Evolutionary conservation across 2,113 vertebrate genomes (phyloP).

Genomic region (Nycticorax nycticorax): DNA sequence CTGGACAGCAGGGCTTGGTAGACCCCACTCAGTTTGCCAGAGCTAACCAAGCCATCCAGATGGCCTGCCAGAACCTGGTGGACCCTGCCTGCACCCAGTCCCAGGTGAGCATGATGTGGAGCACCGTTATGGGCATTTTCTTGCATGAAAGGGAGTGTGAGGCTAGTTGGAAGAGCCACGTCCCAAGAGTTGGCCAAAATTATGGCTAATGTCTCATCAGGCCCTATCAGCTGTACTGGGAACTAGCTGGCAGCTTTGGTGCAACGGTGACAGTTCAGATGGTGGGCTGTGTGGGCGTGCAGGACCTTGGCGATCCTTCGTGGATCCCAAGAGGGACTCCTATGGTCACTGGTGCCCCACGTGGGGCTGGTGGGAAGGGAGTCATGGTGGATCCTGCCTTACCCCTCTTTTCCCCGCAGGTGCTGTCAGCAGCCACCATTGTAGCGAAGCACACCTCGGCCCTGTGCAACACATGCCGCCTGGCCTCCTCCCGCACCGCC

Average conservation of each 20-base stretch:
- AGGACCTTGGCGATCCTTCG: neutral
- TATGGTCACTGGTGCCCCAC: neutral
- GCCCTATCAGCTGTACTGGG: neutral
- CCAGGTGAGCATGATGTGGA: conserved; percentile 75
- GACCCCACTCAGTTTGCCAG: conserved; percentile 92
- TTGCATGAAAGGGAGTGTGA: neutral
- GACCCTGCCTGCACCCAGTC: conserved; percentile 92
- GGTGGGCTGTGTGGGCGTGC: fast-evolving
- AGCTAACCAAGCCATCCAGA: conserved; percentile 93
- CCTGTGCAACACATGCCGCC: conserved; percentile 93
- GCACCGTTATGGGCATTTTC: neutral
- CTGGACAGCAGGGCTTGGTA: conserved; percentile 90
- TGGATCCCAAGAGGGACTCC: neutral
- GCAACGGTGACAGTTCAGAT: neutral
- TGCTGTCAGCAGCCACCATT: conserved; percentile 95
- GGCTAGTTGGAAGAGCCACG: neutral
- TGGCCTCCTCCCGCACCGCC: conserved; percentile 91
- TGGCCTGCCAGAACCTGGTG: conserved; percentile 94
- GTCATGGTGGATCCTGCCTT: neutral
- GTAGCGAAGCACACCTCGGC: conserved; percentile 98
- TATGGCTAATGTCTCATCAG: neutral
- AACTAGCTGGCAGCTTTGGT: neutral
- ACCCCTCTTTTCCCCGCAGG: conserved; percentile 68
- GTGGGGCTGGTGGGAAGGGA: fast-evolving
- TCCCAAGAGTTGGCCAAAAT: neutral